Conservation (phyloP, 2,113 vertebrate genomes). For the Coreoperca whiteheadi region DNA sequence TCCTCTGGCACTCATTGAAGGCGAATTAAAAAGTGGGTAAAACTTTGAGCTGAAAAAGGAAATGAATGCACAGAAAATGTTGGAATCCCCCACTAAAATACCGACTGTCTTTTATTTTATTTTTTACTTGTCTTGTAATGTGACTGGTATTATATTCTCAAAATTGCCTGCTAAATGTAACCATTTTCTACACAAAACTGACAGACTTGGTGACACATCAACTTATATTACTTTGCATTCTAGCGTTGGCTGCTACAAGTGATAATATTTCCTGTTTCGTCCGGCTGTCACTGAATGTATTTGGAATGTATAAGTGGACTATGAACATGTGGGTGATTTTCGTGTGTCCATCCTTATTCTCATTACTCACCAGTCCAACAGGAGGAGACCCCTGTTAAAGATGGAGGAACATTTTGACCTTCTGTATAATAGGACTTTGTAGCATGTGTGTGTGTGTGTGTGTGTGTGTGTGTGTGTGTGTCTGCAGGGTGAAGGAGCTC, state of each 20-base stretch:
- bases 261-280: no score
- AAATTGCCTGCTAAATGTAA: not conserved
- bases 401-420: conserved; percentile 34
- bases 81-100: not conserved
- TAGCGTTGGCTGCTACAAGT: not conserved
- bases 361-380: not conserved
- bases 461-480: not conserved
- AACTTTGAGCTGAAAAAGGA: no score
- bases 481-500: not conserved
- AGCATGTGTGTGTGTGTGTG: not conserved
- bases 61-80: not conserved
- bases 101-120: no score
- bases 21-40: not conserved
- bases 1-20: not conserved
- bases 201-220: not conserved
- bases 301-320: not conserved
- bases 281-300: no score
- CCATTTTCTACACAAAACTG: not conserved
- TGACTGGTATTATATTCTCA: not conserved
- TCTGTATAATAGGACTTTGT: conserved; percentile 17
- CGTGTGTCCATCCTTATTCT: not conserved
- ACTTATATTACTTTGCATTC: not conserved
- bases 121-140: not conserved
- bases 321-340: not conserved
- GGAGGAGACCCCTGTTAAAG: not conserved